These are phyloP conservation scores for Butorides virescens DNA, from an alignment of 2,113 vertebrate species.

Conservation along the genomic window DNA sequence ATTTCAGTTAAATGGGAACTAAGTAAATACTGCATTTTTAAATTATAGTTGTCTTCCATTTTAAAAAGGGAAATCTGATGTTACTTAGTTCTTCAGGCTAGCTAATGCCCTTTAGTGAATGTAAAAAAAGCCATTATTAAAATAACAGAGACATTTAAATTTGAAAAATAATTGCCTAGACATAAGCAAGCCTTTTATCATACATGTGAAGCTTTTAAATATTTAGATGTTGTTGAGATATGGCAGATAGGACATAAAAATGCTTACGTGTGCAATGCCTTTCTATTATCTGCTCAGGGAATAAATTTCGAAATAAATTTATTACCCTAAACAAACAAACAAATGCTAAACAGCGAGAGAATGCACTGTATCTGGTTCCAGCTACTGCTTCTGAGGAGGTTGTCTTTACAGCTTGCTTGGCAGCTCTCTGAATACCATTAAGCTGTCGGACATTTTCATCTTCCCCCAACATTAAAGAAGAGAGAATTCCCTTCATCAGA, in stretches of 20 bases:
- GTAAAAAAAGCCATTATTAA: slow-evolving; percentile 8
- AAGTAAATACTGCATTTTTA: slow-evolving; percentile 12
- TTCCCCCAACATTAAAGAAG: not conserved
- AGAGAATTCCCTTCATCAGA: not conserved
- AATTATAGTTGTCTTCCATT: not conserved
- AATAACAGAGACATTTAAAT: slow-evolving; percentile 31
- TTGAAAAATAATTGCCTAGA: slow-evolving; percentile 45
- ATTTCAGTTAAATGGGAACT: not conserved
- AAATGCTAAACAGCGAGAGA: not conserved
- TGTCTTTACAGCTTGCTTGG: not conserved
- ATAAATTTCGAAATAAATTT: slow-evolving; percentile 8
- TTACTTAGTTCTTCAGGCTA: not conserved
- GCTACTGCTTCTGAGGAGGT: not conserved
- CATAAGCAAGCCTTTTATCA: slow-evolving; percentile 27
- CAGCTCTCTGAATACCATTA: not conserved
- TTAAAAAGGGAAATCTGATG: not conserved
- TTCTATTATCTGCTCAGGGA: slow-evolving; percentile 9
- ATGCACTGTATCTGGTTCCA: not conserved
- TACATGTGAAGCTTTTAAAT: slow-evolving; percentile 22
- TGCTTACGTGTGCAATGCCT: not conserved
- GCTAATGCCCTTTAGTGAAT: not conserved
- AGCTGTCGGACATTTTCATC: not conserved
- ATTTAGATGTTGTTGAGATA: slow-evolving; percentile 31
- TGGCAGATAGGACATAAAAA: slow-evolving; percentile 19
- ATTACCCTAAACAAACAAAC: not conserved